phyloP scores from a whole-genome alignment of 2,888 invertebrate genomes.

The Synanthedon myopaeformis region DNA sequence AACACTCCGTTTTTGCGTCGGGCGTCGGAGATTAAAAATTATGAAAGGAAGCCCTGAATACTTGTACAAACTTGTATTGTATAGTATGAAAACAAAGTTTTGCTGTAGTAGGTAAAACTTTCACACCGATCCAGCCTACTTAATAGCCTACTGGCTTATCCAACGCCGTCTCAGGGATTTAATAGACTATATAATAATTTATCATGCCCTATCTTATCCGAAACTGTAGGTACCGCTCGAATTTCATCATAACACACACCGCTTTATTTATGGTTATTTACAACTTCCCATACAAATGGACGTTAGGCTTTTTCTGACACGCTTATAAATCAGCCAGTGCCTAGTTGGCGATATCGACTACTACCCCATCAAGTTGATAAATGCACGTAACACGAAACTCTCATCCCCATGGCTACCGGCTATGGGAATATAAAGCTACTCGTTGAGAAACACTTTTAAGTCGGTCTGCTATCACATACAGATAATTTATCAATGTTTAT shows the following conservation, averaged over 20 bases:
- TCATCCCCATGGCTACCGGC: slow-evolving; percentile 20
- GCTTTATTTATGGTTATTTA: slow-evolving; percentile 28
- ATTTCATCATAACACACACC: slow-evolving; percentile 7
- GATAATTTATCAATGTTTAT: slow-evolving; percentile 60
- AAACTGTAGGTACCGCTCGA: not conserved
- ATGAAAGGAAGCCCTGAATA: no score
- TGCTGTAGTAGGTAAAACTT: no score
- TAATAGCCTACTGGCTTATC: not conserved
- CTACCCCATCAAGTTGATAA: slow-evolving; percentile 51
- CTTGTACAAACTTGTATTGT: no score
- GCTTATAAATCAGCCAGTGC: slow-evolving; percentile 41
- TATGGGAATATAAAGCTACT: slow-evolving; percentile 19
- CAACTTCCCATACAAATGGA: slow-evolving; percentile 33
- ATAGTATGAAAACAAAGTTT: no score
- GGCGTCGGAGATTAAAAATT: no score
- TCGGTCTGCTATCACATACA: slow-evolving; percentile 34
- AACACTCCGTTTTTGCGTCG: no score
- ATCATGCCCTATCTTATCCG: not conserved
- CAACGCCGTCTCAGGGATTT: no score
- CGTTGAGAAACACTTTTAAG: slow-evolving; percentile 35
- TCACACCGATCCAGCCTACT: no score
- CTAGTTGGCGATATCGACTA: slow-evolving; percentile 34
- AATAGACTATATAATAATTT: not conserved
- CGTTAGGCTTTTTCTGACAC: slow-evolving; percentile 38
- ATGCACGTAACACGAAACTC: slow-evolving; percentile 41